These are phyloP conservation scores for Piprites chloris DNA, from an alignment of 2,113 vertebrate genomes.

Conservation along the genomic window DNA sequence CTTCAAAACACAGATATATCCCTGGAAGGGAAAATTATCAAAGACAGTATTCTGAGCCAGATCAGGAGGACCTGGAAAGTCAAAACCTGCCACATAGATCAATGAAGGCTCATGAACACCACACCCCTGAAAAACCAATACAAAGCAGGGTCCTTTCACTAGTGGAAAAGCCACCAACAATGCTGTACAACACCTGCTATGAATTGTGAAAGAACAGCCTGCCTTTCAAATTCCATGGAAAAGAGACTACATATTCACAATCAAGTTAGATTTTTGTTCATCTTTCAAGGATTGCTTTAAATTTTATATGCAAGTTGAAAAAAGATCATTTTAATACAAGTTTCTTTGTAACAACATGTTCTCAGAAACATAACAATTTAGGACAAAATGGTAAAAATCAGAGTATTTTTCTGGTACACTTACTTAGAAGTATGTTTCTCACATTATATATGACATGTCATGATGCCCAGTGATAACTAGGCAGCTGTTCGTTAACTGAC, in stretches of 20 bases:
- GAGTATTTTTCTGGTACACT: background rate
- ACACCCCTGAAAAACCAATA: background rate
- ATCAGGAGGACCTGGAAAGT: background rate
- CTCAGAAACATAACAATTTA: background rate
- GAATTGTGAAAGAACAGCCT: background rate
- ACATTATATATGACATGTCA: background rate
- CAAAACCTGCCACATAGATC: background rate
- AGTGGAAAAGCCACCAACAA: background rate
- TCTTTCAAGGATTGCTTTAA: slow-evolving; percentile 17
- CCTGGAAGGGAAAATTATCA: background rate
- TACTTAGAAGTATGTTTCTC: background rate
- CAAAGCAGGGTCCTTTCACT: background rate
- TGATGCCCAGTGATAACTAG: background rate
- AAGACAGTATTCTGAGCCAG: background rate
- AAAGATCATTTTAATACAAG: background rate
- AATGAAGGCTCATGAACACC: background rate
- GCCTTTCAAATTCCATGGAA: background rate
- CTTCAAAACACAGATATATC: background rate
- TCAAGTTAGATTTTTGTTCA: background rate
- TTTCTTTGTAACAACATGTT: background rate
- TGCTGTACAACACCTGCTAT: background rate
- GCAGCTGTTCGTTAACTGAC: background rate
- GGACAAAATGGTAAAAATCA: background rate
- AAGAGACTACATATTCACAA: background rate
- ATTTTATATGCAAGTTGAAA: background rate